A percentile compares a stretch with the other conserved stretches of the same genome.
Evolutionary conservation across 2,888 invertebrate genomes (phyloP).

Genomic region (Stenolophus ochropezus): DNA sequence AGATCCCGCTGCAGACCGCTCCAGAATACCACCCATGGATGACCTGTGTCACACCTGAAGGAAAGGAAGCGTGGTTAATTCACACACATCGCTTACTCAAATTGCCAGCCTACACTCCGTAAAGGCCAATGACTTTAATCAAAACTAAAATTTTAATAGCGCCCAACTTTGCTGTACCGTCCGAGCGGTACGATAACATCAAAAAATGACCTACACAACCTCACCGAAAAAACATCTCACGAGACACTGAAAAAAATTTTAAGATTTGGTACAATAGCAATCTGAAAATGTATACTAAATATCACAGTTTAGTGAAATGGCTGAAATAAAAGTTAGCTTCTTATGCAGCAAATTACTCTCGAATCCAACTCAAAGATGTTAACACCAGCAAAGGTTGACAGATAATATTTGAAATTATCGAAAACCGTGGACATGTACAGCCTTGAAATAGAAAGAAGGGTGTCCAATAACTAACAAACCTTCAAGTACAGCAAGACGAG

Average conservation of each 20-base stretch:
- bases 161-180: slow-evolving; percentile 52
- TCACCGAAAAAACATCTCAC: slow-evolving; percentile 42
- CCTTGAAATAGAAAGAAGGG: slow-evolving; percentile 42
- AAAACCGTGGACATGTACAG: slow-evolving; percentile 59
- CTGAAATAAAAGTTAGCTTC: slow-evolving; percentile 53
- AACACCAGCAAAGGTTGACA: slow-evolving; percentile 45
- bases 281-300: slow-evolving; percentile 37
- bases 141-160: slow-evolving; percentile 57
- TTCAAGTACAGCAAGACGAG: neutral
- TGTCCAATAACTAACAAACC: slow-evolving; percentile 39
- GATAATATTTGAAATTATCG: slow-evolving; percentile 59
- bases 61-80: slow-evolving; percentile 76
- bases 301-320: slow-evolving; percentile 42
- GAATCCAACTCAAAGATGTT: slow-evolving; percentile 46
- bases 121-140: slow-evolving; percentile 56
- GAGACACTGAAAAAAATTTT: slow-evolving; percentile 50
- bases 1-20: slow-evolving; percentile 62
- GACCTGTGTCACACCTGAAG: slow-evolving; percentile 73
- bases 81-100: slow-evolving; percentile 71
- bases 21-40: slow-evolving; percentile 66
- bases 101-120: slow-evolving; percentile 71
- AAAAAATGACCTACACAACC: slow-evolving; percentile 48
- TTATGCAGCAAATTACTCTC: slow-evolving; percentile 48
- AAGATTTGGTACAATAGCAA: slow-evolving; percentile 7
- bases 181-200: slow-evolving; percentile 56